phyloP scores from a whole-genome alignment of 1,140 invertebrate genomes.

The Aleiodes sp. region DNA sequence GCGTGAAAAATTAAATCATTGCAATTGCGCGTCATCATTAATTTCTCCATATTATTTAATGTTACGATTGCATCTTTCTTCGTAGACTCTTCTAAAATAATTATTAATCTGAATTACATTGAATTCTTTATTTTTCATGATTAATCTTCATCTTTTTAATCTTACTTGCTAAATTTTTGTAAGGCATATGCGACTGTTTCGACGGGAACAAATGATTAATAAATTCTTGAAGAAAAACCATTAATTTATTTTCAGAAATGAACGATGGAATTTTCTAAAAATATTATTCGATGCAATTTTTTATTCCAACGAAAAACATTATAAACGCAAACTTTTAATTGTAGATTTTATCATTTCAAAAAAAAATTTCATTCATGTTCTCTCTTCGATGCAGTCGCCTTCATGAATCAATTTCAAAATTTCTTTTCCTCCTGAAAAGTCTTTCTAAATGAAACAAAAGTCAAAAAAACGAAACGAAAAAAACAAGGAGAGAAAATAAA shows the following conservation, averaged over 20 bases:
- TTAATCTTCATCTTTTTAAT: slow-evolving; percentile 16
- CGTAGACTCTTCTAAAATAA: not conserved
- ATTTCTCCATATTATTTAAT: not conserved
- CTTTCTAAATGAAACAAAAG: not conserved
- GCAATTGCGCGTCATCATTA: not conserved
- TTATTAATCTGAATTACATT: not conserved
- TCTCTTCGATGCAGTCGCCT: slow-evolving; percentile 17
- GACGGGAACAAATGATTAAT: not conserved
- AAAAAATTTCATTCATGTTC: too few relatives aligned
- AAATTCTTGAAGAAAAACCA: not conserved
- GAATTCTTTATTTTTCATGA: not conserved
- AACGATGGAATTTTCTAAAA: not conserved
- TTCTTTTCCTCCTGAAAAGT: not conserved
- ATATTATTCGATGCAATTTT: too few relatives aligned
- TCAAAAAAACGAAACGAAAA: not conserved
- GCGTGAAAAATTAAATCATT: not conserved
- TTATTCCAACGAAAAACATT: not conserved
- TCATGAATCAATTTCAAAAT: not conserved
- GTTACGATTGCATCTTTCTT: not conserved
- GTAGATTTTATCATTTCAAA: not conserved
- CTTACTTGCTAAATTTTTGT: slow-evolving; percentile 30
- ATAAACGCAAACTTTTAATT: not conserved
- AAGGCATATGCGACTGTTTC: slow-evolving; percentile 34
- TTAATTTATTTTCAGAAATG: not conserved
- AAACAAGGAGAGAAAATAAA: not conserved